Evolutionary conservation across 2,797 vertebrate species (phyloP), one percentile per base, ranked within the genome.

Genomic region (Manis crassicaudata): DNA sequence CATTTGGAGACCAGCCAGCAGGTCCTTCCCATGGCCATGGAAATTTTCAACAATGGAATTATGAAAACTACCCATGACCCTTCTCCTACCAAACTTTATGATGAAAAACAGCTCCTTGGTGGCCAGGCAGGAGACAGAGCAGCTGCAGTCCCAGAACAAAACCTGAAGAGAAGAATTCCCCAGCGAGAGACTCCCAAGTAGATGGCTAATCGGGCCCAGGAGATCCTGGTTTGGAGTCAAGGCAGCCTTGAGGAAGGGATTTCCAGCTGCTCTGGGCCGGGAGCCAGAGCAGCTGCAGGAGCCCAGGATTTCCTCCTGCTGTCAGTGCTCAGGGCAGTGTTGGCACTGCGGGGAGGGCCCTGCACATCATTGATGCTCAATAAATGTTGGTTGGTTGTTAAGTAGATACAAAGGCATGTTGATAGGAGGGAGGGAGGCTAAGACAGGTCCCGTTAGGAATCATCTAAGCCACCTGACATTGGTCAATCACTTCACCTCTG

Each of bases 21-120:
- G 79, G 84, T 37, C 92, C 93, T 83, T 95, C 94, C 91, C 91
- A 92, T 82, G 58, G 2, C 54, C 50, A 0, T 97, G 97, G 96
- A 98, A 97, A 97, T 97, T 98, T 96, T 96, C 88, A 68, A 54
- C 35, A 58, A 56, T 72, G 72, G 83, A 91, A 89, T 94, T 84
- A 92, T 73, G 76, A 83, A 92, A 96, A 63, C 72, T 79, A 92
- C 85, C 60, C 4, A 1, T 80, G 92, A 85, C 94, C 94, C 35
- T 92, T 88, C 79, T 86, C 52, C 90, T 1, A 3, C 82, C 92
- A 65, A 7, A 65, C 72, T 81, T 90, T 62, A 35, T 95, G 95
- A 79, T 95, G 77, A 96, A 85, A 96, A 96, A 85, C 62, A 95
- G 56, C 86, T 96, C 88, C 70, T 92, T 84, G 86, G 92, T 88